phyloP scores from a whole-genome alignment of 2,888 invertebrate genomes.

The Apeira syringaria region DNA sequence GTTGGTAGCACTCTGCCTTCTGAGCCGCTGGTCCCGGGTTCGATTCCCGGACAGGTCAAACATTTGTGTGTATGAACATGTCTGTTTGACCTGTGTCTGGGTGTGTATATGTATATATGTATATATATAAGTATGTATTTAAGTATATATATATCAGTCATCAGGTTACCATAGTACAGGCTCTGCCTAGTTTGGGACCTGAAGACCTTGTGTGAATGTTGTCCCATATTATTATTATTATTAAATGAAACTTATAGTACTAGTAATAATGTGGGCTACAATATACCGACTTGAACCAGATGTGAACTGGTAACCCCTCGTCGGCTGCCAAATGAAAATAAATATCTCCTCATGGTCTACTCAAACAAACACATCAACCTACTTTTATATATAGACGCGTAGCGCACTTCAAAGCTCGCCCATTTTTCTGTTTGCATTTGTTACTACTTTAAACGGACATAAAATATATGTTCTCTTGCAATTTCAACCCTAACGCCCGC shows the following conservation, averaged over 20 bases:
- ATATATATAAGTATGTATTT: no score
- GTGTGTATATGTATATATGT: no score
- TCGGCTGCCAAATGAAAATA: slow-evolving; percentile 63
- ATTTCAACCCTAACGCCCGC: slow-evolving; percentile 10
- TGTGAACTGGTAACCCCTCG: slow-evolving; percentile 46
- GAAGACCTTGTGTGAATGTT: no score
- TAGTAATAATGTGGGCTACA: slow-evolving; percentile 36
- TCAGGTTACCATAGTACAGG: no score
- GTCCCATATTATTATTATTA: no score
- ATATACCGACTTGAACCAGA: slow-evolving; percentile 43
- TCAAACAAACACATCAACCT: slow-evolving; percentile 62
- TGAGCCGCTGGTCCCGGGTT: no score
- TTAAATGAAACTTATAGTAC: slow-evolving; percentile 27
- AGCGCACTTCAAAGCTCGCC: slow-evolving; percentile 45
- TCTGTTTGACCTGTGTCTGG: no score
- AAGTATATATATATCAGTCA: no score
- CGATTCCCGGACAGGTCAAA: no score
- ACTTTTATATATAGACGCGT: slow-evolving; percentile 58
- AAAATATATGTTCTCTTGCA: slow-evolving; percentile 17
- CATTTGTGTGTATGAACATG: no score
- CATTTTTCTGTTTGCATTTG: slow-evolving; percentile 39
- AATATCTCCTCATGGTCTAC: slow-evolving; percentile 63
- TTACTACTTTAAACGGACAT: slow-evolving; percentile 24
- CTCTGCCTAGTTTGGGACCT: no score
- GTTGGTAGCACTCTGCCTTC: no score